Base-by-base conservation (phyloP, 2,797 vertebrate genomes). In the Anableps anableps region DNA sequence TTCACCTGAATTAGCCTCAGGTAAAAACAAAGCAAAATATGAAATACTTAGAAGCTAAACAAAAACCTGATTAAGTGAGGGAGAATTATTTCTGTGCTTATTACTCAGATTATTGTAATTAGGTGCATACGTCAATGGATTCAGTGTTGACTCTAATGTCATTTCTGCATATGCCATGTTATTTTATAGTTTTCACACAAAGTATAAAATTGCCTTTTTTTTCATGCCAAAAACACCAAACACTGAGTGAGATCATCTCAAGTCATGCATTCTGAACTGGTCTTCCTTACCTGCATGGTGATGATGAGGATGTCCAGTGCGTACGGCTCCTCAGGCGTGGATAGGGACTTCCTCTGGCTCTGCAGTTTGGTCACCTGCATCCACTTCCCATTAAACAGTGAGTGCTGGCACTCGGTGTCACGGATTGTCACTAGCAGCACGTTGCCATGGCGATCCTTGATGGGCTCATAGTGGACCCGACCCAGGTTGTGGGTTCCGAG, bases 331-430 rank as follows among this genome's bases (percentile, higher is more conserved):
- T 99, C 98, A 0, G 98, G 98, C 5, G 98, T 99, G 88, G 98
- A 99, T 77, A 99, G 95, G n/a, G 97, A 98, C 95, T 99, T 99
- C 91, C 97, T 97, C 95, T 99, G 98, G 89, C 98, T 99, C 95
- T 99, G 98, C 75, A 99, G 95, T 82, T 98, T 99, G 92, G 96
- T 97, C 88, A 99, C 96, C 88, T 97, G 97, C 96, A 98, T 97
- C 98, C 98, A 99, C 90, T 97, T 99, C 79, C 98, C 97, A 5
- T 96, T 98, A 91, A 97, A 96, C 92, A 97, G 96, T 0, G 97
- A 97, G 90, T 97, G 97, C 83, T 97, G 96, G 77, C 95, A 97
- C 89, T 99, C 98, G 60, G 95, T 95, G 91, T 99, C 97, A 74
- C 97, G 95, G 84, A 99, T 95, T 21, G 97, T 98, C 79, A 99